Evolutionary conservation across 2,113 vertebrate species (phyloP), one percentile per base, ranked within the genome.

Genomic region (Platycercus adscitus): DNA sequence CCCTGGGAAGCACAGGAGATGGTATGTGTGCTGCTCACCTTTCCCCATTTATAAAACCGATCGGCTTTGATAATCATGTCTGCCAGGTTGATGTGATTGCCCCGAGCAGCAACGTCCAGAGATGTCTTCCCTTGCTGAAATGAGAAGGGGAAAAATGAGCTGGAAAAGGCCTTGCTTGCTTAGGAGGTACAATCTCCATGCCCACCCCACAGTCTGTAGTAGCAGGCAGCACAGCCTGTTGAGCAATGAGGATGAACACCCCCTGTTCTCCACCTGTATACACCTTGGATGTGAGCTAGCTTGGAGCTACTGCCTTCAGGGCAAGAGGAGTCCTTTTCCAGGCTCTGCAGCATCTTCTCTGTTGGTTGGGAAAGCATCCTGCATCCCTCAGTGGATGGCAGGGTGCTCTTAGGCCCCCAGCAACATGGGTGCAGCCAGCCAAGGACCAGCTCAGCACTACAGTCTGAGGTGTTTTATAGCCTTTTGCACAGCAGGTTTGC

Each of bases 61-160:
- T 99, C 98, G 0, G 99, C 99, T 98, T 99, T 99, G 93, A 99
- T 98, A 90, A 99, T 99, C 99, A 99, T 99, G 95, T 99, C 99
- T 1, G 97, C 98, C 94, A 99, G 52, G 93, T 97, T 97, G 85
- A 99, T 82, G 15, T 99, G 98, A 96, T 98, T 99, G 80, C 98
- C 98, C 94, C 98, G 98, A 23, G 98, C 98, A 6, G 99, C 99
- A 7, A 99, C 98, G 28, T 98, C 99, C 96, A 99, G 95, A 35
- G 98, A 98, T 0, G 98, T 98, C 95, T 99, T 99, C 75, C 98
- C 98, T 96, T 99, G 99, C 99, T 99, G 98, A 66, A 96, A 93
- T 55, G 3, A 71, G 71, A 91, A 81, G 21, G 9, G 52, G 25
- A 65, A 89, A 58, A 81, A 91, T 10, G 23, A 90, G 50, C 68